Percentiles rank a stretch among this genome's conserved stretches.
These are phyloP conservation scores for Melanostigma gelatinosum DNA, from an alignment of 2,113 vertebrate genomes.

Conservation along the genomic window DNA sequence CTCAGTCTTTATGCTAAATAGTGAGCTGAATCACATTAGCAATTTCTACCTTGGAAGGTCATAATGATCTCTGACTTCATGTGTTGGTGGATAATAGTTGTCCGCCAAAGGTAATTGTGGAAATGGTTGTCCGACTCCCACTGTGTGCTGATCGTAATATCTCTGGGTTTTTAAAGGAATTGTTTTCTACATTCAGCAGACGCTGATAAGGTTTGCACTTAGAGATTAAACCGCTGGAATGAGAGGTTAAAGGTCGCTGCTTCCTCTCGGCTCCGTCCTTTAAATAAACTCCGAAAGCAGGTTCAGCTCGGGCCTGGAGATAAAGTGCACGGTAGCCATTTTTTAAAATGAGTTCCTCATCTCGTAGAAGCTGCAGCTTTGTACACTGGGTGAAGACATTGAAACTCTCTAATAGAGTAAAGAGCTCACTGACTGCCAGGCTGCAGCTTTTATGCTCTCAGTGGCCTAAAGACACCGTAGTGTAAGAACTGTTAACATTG, in stretches of 20 bases:
- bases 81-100: slow-evolving; percentile 31
- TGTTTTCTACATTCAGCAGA: slow-evolving; percentile 32
- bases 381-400: neutral
- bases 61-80: slow-evolving; percentile 36
- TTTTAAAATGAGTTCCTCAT: slow-evolving; percentile 4
- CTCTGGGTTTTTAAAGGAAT: slow-evolving; percentile 28
- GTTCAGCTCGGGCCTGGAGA: slow-evolving; percentile 12
- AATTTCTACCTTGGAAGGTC: slow-evolving; percentile 25
- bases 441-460: neutral
- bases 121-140: slow-evolving; percentile 13
- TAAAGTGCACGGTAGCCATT: slow-evolving; percentile 3
- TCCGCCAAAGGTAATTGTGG: slow-evolving; percentile 29
- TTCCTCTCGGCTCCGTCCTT: neutral
- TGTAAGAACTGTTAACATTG: neutral
- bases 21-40: slow-evolving; percentile 3
- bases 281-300: slow-evolving; percentile 8
- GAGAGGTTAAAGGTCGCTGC: neutral
- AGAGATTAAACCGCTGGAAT: slow-evolving; percentile 1
- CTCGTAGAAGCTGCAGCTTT: neutral
- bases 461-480: neutral
- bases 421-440: neutral
- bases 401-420: slow-evolving; percentile 7
- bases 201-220: slow-evolving; percentile 16
- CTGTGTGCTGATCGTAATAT: slow-evolving; percentile 22
- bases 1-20: slow-evolving; percentile 7